Evolutionary conservation across 1,140 invertebrate species (phyloP).

Genomic region (Apis florea): DNA sequence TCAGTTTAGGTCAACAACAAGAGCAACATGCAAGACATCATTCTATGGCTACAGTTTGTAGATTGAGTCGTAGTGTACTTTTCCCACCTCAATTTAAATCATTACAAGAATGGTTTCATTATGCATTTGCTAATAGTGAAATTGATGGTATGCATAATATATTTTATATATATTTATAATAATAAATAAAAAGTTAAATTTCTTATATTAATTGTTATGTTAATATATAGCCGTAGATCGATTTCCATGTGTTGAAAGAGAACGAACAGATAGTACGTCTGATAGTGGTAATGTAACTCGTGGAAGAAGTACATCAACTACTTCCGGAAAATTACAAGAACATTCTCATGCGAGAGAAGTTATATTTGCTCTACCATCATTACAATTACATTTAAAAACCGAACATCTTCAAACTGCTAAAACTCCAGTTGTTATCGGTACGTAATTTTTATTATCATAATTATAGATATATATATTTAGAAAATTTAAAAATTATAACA

Average conservation of each 20-base stretch:
- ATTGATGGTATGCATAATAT: constrained; percentile 88
- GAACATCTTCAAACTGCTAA: constrained; percentile 90
- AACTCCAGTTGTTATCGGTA: constrained; percentile 87
- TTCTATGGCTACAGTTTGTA: constrained; percentile 95
- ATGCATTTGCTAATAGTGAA: constrained; percentile 95
- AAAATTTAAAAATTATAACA: neutral
- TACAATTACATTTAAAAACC: constrained; percentile 96
- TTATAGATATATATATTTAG: neutral
- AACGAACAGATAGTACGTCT: constrained; percentile 80
- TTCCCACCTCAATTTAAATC: constrained; percentile 97
- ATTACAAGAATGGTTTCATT: constrained; percentile 97
- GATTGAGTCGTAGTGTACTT: constrained; percentile 93
- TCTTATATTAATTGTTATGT: constrained; percentile 2
- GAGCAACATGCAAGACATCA: constrained; percentile 87
- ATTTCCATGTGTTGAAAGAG: constrained; percentile 92
- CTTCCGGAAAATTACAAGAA: constrained; percentile 85
- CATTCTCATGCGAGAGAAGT: constrained; percentile 95
- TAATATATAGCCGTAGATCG: constrained; percentile 88
- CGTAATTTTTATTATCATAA: constrained; percentile 32
- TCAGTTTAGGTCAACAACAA: constrained; percentile 89
- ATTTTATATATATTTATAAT: neutral
- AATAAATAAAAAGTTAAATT: neutral
- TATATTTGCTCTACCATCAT: constrained; percentile 95
- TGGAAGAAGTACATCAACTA: constrained; percentile 77
- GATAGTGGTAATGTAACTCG: constrained; percentile 73